Percentiles rank a stretch among this genome's conserved stretches.
phyloP scores from a whole-genome alignment of 2,797 vertebrate species.

The Lacerta viridis region DNA sequence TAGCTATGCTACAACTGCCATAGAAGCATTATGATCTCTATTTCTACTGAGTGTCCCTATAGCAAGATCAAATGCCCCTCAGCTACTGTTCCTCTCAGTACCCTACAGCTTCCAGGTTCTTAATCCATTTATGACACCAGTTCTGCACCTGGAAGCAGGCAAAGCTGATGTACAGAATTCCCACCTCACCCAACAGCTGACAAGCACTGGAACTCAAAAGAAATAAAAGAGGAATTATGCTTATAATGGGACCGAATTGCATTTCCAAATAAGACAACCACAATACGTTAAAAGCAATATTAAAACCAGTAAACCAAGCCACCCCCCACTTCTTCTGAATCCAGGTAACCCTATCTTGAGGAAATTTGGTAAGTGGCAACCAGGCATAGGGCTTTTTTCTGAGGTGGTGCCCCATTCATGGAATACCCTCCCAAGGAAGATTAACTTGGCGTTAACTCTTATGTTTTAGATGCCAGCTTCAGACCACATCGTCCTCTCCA shows the following conservation, averaged over 20 bases:
- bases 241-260: not conserved
- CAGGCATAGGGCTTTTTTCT: not conserved
- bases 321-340: not conserved
- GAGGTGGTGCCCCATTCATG: no score
- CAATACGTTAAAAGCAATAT: not conserved
- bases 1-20: not conserved
- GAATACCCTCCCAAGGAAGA: no score
- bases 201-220: not conserved
- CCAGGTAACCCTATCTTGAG: not conserved
- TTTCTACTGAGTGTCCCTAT: not conserved
- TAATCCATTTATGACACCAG: not conserved
- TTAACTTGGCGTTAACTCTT: not conserved
- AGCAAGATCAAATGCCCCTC: not conserved
- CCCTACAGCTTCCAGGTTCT: not conserved
- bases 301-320: not conserved
- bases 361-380: no score
- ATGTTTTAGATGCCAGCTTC: not conserved
- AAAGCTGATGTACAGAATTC: not conserved
- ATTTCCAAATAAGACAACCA: not conserved
- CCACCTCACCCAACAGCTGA: conserved; percentile 11
- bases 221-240: not conserved
- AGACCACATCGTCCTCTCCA: not conserved
- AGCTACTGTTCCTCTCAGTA: not conserved
- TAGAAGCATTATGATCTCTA: no score
- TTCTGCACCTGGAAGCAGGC: fast-evolving